These are phyloP conservation scores for Ericerus pela DNA, from an alignment of 1,140 invertebrate genomes.

Conservation along the genomic window DNA sequence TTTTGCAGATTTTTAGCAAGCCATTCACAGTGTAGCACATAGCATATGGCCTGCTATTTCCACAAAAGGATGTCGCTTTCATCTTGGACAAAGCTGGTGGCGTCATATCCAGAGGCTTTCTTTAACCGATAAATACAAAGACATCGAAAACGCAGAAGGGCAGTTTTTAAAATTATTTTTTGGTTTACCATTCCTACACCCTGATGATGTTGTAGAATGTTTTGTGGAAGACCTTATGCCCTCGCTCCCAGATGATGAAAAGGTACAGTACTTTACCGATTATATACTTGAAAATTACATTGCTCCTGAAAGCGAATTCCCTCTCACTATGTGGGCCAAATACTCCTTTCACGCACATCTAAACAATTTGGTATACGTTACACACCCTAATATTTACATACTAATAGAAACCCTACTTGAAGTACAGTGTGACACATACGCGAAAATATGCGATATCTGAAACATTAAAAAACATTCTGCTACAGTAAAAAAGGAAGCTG, in stretches of 20 bases:
- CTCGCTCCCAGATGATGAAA: no score
- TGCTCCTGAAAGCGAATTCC: no score
- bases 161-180: conserved; percentile 8
- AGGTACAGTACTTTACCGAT: background rate
- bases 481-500: no score
- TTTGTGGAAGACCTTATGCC: background rate
- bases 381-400: no score
- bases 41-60: background rate
- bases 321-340: no score
- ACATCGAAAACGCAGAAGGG: background rate
- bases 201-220: conserved; percentile 3
- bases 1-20: background rate
- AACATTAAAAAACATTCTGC: no score
- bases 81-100: conserved; percentile 14
- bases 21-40: background rate
- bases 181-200: conserved; percentile 1
- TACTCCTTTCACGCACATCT: no score
- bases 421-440: no score
- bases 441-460: no score
- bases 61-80: conserved; percentile 6
- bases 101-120: conserved; percentile 11
- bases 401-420: no score
- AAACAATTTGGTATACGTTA: no score
- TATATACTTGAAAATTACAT: background rate
- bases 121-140: conserved; percentile 8